A percentile compares a stretch with the other conserved stretches of the same genome.
Evolutionary conservation across 2,888 invertebrate genomes (phyloP).

Genomic region (Terebella lapidaria): DNA sequence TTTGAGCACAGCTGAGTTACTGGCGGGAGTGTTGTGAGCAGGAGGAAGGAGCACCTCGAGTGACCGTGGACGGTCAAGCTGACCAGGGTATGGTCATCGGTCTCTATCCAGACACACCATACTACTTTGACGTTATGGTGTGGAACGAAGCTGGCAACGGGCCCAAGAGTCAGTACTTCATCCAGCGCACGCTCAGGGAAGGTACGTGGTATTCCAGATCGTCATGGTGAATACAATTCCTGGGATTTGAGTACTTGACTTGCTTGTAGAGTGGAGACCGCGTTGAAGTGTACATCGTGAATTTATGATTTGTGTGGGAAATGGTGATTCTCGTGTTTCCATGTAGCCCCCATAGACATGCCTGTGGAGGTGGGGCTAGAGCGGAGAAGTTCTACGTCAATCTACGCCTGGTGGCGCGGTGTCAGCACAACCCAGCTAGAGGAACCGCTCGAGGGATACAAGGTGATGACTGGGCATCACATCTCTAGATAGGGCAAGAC

Average conservation of each 20-base stretch:
- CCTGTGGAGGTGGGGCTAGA: conserved; percentile 85
- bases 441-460: conserved; percentile 88
- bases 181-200: conserved; percentile 56
- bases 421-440: conserved; percentile 80
- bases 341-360: conserved; percentile 80
- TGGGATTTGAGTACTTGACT: no score
- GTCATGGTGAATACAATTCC: no score
- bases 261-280: no score
- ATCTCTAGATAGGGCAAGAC: no score
- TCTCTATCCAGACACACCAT: conserved; percentile 85
- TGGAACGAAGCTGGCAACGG: conserved; percentile 95
- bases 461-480: no score
- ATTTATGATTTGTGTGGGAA: no score
- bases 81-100: conserved; percentile 90
- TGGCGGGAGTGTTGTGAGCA: conserved; percentile 70
- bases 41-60: conserved; percentile 63
- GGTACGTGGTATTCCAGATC: conserved; percentile 28
- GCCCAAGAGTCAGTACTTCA: conserved; percentile 84
- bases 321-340: no score
- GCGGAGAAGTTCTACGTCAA: conserved; percentile 78
- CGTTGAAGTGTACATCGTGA: no score
- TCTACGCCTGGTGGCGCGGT: conserved; percentile 86
- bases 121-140: conserved; percentile 87
- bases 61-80: conserved; percentile 64
- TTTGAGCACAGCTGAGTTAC: conserved; percentile 84